Evolutionary conservation across 2,113 vertebrate genomes (phyloP), one percentile per base, ranked within the genome.

Genomic region (Sinocyclocheilus anshuiensis): DNA sequence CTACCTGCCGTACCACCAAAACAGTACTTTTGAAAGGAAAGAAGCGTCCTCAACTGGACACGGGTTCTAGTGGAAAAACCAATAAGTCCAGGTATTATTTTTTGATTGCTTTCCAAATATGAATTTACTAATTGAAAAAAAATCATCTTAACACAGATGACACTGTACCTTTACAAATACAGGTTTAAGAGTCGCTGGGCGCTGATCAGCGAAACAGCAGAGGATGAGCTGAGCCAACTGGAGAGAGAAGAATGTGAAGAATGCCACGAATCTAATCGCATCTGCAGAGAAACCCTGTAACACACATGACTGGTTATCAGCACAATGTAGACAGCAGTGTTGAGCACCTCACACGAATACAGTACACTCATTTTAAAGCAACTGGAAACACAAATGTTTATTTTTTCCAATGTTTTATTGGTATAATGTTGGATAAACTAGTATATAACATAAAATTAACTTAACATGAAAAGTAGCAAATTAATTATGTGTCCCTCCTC

Each of bases 1-100:
- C 29, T 94, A 97, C 97, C 96, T 91, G 89, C 93, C 95, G 78
- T 97, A 95, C 97, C 97, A 98, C 95, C 96, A 98, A 93, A 97
- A 98, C 39, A 95, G 94, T 87, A 94, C 92, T 91, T 92, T 96
- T 87, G 97, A 97, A 86, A 96, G 92, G 90, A 97, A 97, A 6
- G 95, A 96, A 42, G 95, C 95, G 22, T 94, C 94, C 18, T 92
- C 91, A 84, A 97, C 95, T 33, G 97, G 97, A 92, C 96, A 97
- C 0, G 89, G 93, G 69, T 96, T 97, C 97, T 98, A 90, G 89
- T 85, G 22, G 77, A 79, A 13, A 81, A 18, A 59, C 29, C 9
- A 76, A 48, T 16, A 22, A 5, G 53, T 48, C 2, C 13, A 75
- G 72, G 39, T 76, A 76, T 26, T 76, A 76, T 24, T 24, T 24